These are phyloP conservation scores for Corythornis cristatus DNA, from an alignment of 2,113 vertebrate species.

Conservation along the genomic window DNA sequence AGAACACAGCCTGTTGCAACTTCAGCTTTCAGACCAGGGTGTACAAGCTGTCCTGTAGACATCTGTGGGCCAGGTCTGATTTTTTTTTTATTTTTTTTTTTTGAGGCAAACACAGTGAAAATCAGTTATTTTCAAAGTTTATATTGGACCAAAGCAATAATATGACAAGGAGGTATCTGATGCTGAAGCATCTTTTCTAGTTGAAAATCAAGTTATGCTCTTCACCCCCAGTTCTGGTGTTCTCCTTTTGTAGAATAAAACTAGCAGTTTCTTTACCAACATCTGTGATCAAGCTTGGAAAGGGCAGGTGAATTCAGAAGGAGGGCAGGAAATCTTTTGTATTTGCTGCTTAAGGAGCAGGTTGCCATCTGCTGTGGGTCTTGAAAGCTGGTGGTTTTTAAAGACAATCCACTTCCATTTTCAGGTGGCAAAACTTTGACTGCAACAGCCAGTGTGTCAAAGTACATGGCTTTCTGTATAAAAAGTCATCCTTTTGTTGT, in stretches of 20 bases:
- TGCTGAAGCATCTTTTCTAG: conserved; percentile 9
- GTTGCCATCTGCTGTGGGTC: conserved; percentile 51
- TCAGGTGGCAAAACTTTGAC: conserved; percentile 67
- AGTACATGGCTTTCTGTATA: conserved; percentile 67
- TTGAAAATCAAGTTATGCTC: not conserved
- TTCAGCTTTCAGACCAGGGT: not conserved
- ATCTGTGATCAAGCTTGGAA: not conserved
- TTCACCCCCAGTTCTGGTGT: not conserved
- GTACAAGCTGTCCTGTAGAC: not conserved
- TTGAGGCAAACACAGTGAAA: conserved; percentile 9
- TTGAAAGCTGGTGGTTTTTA: conserved; percentile 63
- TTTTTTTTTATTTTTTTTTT: not conserved
- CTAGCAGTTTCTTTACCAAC: conserved; percentile 20
- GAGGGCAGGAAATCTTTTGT: conserved; percentile 7
- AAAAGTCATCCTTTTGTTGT: conserved; percentile 65
- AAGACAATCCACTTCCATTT: conserved; percentile 81
- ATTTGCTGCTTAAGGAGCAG: conserved; percentile 25
- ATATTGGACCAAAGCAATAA: conserved; percentile 58
- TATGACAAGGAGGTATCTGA: not conserved
- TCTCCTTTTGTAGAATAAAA: conserved; percentile 15
- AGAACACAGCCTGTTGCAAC: not conserved
- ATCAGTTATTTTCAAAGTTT: conserved; percentile 5
- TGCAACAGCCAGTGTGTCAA: conserved; percentile 72
- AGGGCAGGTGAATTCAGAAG: not conserved
- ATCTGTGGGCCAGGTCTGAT: not conserved